These are phyloP conservation scores for Drosophila mauritiana DNA, from an alignment of 1,140 invertebrate species.

Conservation along the genomic window DNA sequence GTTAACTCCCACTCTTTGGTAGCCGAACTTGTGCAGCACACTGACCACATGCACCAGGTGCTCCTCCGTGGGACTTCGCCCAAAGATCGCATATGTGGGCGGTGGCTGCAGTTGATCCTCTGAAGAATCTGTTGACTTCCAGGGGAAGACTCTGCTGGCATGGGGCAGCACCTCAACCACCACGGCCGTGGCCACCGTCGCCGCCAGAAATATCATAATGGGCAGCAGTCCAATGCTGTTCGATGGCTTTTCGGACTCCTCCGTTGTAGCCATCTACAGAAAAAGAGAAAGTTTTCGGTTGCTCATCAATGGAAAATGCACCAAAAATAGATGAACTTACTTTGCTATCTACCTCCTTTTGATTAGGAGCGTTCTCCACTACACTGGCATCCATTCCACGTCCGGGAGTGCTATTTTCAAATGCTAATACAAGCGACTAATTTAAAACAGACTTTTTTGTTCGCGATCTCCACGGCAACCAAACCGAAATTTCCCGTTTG, in stretches of 20 bases:
- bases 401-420: slow-evolving; percentile 8
- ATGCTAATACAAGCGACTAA: slow-evolving; percentile 9
- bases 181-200: slow-evolving; percentile 62
- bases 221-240: slow-evolving; percentile 44
- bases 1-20: slow-evolving; percentile 86
- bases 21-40: slow-evolving; percentile 91
- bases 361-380: slow-evolving; percentile 10
- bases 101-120: not conserved
- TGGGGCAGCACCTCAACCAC: slow-evolving; percentile 57
- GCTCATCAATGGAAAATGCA: not conserved
- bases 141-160: slow-evolving; percentile 18
- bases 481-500: slow-evolving; percentile 31
- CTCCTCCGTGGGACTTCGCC: slow-evolving; percentile 85
- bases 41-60: slow-evolving; percentile 91
- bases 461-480: slow-evolving; percentile 29
- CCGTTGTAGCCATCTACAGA: slow-evolving; percentile 26
- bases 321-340: slow-evolving; percentile 4
- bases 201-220: slow-evolving; percentile 59
- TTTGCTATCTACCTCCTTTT: not conserved
- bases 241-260: slow-evolving; percentile 13
- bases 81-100: slow-evolving; percentile 85
- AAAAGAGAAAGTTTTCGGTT: slow-evolving; percentile 47
- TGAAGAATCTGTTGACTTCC: not conserved
- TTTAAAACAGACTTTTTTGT: slow-evolving; percentile 44
- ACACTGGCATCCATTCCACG: slow-evolving; percentile 29